Conservation (phyloP, 2,113 vertebrate genomes). For the Bubo scandiacus region DNA sequence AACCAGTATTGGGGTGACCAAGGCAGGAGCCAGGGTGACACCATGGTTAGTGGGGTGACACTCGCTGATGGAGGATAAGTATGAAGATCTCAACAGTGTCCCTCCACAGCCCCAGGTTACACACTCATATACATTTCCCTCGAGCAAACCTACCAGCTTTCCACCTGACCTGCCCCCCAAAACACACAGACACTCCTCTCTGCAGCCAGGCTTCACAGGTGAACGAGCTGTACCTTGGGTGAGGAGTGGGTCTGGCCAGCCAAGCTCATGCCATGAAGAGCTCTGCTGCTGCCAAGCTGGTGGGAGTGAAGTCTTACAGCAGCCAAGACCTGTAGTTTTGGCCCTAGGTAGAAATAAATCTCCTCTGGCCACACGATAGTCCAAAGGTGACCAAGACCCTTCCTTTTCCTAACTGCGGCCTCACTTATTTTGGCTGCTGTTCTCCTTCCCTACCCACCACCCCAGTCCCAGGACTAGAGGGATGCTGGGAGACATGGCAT, state of each 20-base stretch:
- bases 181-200: not conserved
- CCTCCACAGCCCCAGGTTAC: not conserved
- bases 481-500: not conserved
- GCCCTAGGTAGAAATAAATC: not conserved
- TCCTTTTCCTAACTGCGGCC: not conserved
- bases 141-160: not conserved
- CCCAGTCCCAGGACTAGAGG: not conserved
- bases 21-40: not conserved
- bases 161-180: not conserved
- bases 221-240: not conserved
- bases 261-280: not conserved
- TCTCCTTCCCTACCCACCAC: not conserved
- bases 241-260: not conserved
- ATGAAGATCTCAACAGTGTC: not conserved
- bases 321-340: not conserved
- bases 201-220: not conserved
- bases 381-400: not conserved
- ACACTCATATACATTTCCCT: not conserved
- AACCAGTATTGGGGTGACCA: not conserved
- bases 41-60: not conserved
- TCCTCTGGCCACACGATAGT: not conserved
- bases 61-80: not conserved
- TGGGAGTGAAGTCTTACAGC: not conserved
- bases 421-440: not conserved
- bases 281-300: not conserved